Conservation (phyloP, 2,888 invertebrate species). For the Entomobrya multifasciata region DNA sequence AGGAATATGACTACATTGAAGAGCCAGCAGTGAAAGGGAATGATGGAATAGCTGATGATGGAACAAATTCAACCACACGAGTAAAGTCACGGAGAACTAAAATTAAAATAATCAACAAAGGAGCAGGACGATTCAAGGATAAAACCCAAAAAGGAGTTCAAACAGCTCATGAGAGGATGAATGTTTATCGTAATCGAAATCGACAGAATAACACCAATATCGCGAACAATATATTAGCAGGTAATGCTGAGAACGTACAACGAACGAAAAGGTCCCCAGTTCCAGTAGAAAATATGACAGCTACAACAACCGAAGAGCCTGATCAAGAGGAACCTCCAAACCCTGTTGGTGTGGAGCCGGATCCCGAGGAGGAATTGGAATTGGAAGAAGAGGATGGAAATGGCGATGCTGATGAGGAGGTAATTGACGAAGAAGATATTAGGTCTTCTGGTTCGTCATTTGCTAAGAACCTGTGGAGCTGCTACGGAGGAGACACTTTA, state of each 20-base stretch:
- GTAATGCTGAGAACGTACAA: neutral
- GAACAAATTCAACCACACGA: neutral
- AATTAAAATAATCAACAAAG: conserved; percentile 50
- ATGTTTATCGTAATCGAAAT: conserved; percentile 65
- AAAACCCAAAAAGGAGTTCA: conserved; percentile 66
- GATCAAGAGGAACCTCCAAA: conserved; percentile 76
- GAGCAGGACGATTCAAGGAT: conserved; percentile 35
- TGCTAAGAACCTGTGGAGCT: conserved; percentile 88
- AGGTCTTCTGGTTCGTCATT: conserved; percentile 89
- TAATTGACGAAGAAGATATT: conserved; percentile 79
- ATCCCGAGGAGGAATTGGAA: conserved; percentile 54
- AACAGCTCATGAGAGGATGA: conserved; percentile 74
- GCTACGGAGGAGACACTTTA: conserved; percentile 89
- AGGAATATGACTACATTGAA: conserved; percentile 54
- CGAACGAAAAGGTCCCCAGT: neutral
- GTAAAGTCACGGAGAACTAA: conserved; percentile 48
- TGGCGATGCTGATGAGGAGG: conserved; percentile 71
- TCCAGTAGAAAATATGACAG: neutral
- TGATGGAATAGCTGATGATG: neutral
- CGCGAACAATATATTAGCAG: neutral
- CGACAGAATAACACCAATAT: conserved; percentile 35
- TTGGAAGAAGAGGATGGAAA: conserved; percentile 60
- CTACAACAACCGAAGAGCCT: conserved; percentile 1
- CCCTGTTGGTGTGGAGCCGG: conserved; percentile 76
- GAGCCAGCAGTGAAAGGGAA: neutral